A percentile compares a stretch with the other conserved stretches of the same genome.
Conservation (phyloP, 2,797 vertebrate genomes). For the Trachops cirrhosus region DNA sequence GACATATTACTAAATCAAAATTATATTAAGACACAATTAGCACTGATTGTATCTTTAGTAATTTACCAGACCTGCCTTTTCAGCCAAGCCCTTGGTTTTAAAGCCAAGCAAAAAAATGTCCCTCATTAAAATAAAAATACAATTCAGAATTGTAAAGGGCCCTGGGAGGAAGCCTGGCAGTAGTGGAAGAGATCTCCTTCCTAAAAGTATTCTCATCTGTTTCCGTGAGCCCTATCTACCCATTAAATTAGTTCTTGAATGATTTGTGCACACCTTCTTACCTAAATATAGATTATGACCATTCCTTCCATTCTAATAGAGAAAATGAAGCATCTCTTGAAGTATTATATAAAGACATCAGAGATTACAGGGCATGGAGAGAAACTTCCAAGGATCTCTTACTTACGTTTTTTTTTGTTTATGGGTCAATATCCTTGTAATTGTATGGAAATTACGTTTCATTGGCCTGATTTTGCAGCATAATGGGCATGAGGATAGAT, state of each 20-base stretch:
- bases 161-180: neutral
- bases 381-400: slow-evolving; percentile 6
- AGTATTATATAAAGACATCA: neutral
- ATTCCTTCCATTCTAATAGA: slow-evolving; percentile 52
- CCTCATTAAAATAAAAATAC: slow-evolving; percentile 55
- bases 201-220: slow-evolving; percentile 60
- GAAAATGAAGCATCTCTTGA: slow-evolving; percentile 13
- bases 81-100: neutral
- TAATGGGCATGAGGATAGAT: neutral
- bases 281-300: slow-evolving; percentile 71
- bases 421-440: neutral
- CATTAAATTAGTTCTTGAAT: slow-evolving; percentile 65
- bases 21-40: slow-evolving; percentile 58
- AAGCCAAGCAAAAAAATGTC: slow-evolving; percentile 39
- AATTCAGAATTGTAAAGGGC: slow-evolving; percentile 13
- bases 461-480: slow-evolving; percentile 42
- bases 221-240: slow-evolving; percentile 66
- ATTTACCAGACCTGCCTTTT: neutral
- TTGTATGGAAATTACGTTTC: slow-evolving; percentile 32
- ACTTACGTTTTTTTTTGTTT: neutral
- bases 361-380: neutral
- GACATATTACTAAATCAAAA: slow-evolving; percentile 57
- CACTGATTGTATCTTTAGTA: slow-evolving; percentile 4
- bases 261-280: slow-evolving; percentile 70
- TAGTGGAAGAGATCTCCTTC: slow-evolving; percentile 39